Conservation (phyloP, 2,797 vertebrate genomes). For the Meda fulgida region DNA sequence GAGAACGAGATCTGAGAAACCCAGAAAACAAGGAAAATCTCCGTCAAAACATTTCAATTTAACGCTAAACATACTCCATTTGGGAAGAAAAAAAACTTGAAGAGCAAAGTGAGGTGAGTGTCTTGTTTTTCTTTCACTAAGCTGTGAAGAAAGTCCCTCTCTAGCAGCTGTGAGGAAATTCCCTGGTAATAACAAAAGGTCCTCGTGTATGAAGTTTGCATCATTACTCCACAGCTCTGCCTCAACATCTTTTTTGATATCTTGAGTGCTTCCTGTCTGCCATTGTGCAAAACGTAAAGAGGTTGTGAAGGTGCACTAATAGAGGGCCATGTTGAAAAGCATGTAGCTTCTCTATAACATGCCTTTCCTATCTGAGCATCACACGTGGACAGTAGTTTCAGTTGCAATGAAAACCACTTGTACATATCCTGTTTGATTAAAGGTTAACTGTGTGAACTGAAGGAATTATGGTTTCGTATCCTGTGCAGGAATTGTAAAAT, state of each 20-base stretch:
- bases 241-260: conserved; percentile 53
- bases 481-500: conserved; percentile 9
- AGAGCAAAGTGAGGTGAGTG: conserved; percentile 8
- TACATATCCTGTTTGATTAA: conserved; percentile 30
- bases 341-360: conserved; percentile 19
- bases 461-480: conserved; percentile 30
- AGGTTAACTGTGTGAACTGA: conserved; percentile 13
- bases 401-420: not conserved
- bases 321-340: conserved; percentile 13
- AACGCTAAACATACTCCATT: not conserved
- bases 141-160: conserved; percentile 40
- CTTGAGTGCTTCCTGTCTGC: conserved; percentile 57
- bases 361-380: conserved; percentile 1
- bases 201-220: conserved; percentile 48
- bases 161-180: conserved; percentile 57
- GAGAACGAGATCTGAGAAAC: conserved; percentile 13
- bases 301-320: conserved; percentile 16
- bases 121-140: conserved; percentile 27
- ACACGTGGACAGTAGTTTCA: not conserved
- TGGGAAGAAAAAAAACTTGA: not conserved
- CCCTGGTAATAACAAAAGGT: conserved; percentile 43
- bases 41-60: conserved; percentile 36
- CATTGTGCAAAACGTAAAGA: not conserved
- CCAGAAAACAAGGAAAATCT: not conserved
- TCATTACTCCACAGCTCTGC: conserved; percentile 21